A percentile compares a stretch with the other conserved stretches of the same genome.
Evolutionary conservation across 2,888 invertebrate genomes (phyloP).

Genomic region (Leptarthrus brevirostris): DNA sequence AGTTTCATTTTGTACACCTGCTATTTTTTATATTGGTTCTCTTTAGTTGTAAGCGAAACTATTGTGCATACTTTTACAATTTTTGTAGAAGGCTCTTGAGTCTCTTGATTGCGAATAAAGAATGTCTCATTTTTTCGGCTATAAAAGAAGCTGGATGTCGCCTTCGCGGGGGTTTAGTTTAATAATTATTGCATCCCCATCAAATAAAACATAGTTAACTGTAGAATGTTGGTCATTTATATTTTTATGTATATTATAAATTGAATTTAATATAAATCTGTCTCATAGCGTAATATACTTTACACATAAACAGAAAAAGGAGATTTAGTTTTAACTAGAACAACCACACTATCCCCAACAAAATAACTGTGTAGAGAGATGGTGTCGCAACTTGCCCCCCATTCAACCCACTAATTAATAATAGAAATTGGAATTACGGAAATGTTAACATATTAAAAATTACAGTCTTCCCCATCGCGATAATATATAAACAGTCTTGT

Average conservation of each 20-base stretch:
- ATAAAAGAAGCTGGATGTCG: too few relatives aligned
- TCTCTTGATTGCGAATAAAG: too few relatives aligned
- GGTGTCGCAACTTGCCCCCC: background rate
- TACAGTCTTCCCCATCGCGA: constrained; percentile 22
- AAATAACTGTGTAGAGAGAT: too few relatives aligned
- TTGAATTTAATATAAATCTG: background rate
- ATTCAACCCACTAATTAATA: background rate
- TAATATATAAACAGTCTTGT: background rate
- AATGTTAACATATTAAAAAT: background rate
- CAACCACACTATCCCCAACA: background rate
- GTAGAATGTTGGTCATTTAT: background rate
- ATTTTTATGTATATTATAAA: background rate
- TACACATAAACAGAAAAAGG: background rate
- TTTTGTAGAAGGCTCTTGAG: too few relatives aligned
- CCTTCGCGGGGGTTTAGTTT: too few relatives aligned
- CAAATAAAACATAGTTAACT: too few relatives aligned
- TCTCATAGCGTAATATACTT: background rate
- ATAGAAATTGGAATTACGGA: constrained; percentile 1
- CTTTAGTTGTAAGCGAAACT: too few relatives aligned
- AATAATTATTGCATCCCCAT: too few relatives aligned
- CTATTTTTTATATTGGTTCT: too few relatives aligned
- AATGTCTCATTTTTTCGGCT: too few relatives aligned
- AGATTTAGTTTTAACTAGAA: background rate
- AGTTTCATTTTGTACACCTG: too few relatives aligned
- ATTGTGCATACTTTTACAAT: too few relatives aligned